Percentiles rank a stretch among this genome's conserved stretches.
Evolutionary conservation across 2,113 vertebrate species (phyloP).

Genomic region (Alaudala cheleensis): DNA sequence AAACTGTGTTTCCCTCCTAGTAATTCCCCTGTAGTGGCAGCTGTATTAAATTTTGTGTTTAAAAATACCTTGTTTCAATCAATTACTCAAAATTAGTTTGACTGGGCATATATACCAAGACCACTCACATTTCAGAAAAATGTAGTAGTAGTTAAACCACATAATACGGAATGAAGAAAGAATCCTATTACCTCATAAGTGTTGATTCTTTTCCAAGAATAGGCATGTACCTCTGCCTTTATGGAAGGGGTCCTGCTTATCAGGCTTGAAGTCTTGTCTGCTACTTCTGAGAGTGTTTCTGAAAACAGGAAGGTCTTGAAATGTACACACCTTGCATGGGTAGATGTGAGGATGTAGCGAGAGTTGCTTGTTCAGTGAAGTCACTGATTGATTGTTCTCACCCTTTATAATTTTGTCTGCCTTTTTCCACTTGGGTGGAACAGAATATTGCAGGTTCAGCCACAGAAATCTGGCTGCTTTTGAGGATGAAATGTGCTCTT

Average conservation of each 20-base stretch:
- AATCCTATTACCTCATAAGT: rapidly evolving
- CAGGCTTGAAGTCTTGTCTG: not conserved
- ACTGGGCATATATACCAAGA: not conserved
- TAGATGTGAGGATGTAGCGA: not conserved
- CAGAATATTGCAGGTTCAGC: not conserved
- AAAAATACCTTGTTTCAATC: not conserved
- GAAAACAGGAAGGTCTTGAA: not conserved
- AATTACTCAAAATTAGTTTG: not conserved
- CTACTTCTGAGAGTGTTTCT: not conserved
- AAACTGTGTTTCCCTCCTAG: not conserved
- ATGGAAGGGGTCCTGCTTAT: not conserved
- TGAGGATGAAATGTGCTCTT: not conserved
- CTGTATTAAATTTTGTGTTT: not conserved
- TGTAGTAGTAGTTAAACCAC: not conserved
- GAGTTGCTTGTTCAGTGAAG: not conserved
- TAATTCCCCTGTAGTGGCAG: not conserved
- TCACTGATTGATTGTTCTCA: not conserved
- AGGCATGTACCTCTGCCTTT: not conserved
- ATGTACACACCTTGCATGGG: not conserved
- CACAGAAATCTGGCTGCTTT: not conserved
- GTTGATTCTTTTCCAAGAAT: not conserved
- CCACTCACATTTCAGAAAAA: not conserved
- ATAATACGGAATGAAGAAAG: not conserved
- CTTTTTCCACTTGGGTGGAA: not conserved
- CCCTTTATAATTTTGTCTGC: not conserved